phyloP scores from a whole-genome alignment of 1,140 invertebrate species.

The Neotoxoptera formosana region DNA sequence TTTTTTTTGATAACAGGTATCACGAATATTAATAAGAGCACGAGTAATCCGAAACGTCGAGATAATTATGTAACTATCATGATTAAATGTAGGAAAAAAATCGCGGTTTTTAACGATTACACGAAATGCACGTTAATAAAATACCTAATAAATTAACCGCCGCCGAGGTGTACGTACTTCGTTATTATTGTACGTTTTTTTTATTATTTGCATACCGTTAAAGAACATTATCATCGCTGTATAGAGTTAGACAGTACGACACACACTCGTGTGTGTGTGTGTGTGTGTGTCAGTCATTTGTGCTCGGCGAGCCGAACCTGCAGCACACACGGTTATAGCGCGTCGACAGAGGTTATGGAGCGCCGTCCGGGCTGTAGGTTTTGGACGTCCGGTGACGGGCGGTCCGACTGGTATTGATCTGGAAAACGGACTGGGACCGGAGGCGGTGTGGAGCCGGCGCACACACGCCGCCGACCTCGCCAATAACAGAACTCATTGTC shows the following conservation, averaged over 20 bases:
- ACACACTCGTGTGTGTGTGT: background rate
- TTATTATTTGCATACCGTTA: background rate
- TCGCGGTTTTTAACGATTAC: background rate
- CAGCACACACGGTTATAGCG: background rate
- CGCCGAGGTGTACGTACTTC: background rate
- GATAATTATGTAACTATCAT: background rate
- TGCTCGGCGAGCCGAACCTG: background rate
- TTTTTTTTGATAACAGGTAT: background rate
- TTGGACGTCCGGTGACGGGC: background rate
- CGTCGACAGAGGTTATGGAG: background rate
- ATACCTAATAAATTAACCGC: background rate
- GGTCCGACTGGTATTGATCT: constrained; percentile 50
- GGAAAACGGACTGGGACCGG: constrained; percentile 35
- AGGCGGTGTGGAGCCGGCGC: constrained; percentile 51
- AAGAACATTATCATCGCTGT: background rate
- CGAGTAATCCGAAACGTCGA: background rate
- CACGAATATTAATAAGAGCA: background rate
- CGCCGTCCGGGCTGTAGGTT: constrained; percentile 25
- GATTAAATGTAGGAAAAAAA: background rate
- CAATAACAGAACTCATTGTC: constrained; percentile 54
- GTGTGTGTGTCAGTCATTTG: background rate
- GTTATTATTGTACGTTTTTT: background rate
- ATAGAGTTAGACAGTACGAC: background rate
- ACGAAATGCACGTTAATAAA: background rate
- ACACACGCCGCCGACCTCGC: constrained; percentile 51